Percentiles rank a stretch among this genome's conserved stretches.
Evolutionary conservation across 2,797 vertebrate species (phyloP).

Genomic region (Sylvia borin): DNA sequence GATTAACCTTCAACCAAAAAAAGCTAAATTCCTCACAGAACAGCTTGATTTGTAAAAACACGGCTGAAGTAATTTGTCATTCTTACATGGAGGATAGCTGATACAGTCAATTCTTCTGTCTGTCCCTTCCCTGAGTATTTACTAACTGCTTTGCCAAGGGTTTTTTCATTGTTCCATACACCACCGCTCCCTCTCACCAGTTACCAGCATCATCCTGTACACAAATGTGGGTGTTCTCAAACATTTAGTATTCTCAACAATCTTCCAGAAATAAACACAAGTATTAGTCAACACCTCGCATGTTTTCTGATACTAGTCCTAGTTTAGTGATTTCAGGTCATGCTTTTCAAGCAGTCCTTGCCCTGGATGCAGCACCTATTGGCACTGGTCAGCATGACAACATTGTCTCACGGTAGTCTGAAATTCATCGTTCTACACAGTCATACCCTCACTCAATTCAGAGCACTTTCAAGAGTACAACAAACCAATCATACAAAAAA

Average conservation of each 20-base stretch:
- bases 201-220: not conserved
- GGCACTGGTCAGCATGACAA: not conserved
- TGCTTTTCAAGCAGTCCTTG: not conserved
- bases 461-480: not conserved
- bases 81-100: not conserved
- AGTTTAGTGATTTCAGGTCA: not conserved
- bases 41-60: slow-evolving; percentile 18
- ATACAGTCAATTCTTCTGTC: not conserved
- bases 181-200: not conserved
- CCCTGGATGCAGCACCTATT: not conserved
- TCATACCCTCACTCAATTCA: not conserved
- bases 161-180: not conserved
- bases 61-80: not conserved
- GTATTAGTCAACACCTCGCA: not conserved
- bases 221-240: not conserved
- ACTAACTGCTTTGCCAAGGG: not conserved
- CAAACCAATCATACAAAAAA: not conserved
- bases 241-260: not conserved
- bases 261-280: not conserved
- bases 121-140: not conserved
- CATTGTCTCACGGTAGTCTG: not conserved
- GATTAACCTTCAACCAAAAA: slow-evolving; percentile 36
- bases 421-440: rapidly evolving
- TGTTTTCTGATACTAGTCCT: not conserved
- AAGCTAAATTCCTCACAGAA: not conserved